These are phyloP conservation scores for Fragum whitleyi DNA, from an alignment of 2,888 invertebrate species.

Conservation along the genomic window DNA sequence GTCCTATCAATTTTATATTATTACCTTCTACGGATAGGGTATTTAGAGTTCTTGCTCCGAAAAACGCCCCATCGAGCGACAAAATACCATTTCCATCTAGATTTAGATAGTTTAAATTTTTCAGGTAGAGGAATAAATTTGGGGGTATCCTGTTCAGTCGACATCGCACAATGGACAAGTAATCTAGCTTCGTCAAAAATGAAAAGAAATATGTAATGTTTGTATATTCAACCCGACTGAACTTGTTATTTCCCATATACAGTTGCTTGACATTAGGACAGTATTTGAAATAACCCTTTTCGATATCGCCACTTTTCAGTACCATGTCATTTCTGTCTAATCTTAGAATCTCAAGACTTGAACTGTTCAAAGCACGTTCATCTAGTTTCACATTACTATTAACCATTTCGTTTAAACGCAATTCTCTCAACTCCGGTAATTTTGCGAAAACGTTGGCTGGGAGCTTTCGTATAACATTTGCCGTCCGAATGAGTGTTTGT, in stretches of 20 bases:
- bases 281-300: conserved; percentile 8
- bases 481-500: not conserved
- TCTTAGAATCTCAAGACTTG: not conserved
- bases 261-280: conserved; percentile 23
- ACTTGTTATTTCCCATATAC: conserved; percentile 27
- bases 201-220: conserved; percentile 17
- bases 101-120: conserved; percentile 19
- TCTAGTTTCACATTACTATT: conserved; percentile 15
- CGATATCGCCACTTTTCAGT: not conserved
- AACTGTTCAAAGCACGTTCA: not conserved
- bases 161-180: not conserved
- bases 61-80: not conserved
- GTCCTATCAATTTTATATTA: conserved; percentile 23
- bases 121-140: conserved; percentile 10
- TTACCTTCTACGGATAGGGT: not conserved
- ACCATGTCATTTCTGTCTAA: conserved; percentile 5
- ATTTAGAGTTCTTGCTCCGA: not conserved
- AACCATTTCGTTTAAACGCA: not conserved
- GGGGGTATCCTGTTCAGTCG: conserved; percentile 1
- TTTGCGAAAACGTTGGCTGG: conserved; percentile 1
- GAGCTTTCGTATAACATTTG: not conserved
- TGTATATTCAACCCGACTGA: not conserved
- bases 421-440: not conserved
- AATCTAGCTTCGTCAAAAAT: conserved; percentile 30
- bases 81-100: conserved; percentile 28